phyloP scores from a whole-genome alignment of 2,888 invertebrate genomes.

The Leuctra nigra region DNA sequence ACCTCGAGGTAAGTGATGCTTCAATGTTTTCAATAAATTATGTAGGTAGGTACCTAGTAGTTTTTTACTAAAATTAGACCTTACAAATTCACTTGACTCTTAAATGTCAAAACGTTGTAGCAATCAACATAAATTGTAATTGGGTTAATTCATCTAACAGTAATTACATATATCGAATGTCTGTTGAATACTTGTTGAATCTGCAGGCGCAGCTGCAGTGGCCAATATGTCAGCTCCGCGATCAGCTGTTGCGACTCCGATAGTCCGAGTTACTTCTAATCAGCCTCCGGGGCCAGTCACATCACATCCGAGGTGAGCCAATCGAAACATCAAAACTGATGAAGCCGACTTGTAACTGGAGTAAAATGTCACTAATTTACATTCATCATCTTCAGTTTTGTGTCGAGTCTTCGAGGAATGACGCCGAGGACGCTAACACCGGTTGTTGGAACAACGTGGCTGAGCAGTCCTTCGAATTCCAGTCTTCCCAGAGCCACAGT shows the following conservation, averaged over 20 bases:
- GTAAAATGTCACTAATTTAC: too few relatives aligned
- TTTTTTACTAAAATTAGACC: too few relatives aligned
- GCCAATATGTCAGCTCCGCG: conserved; percentile 67
- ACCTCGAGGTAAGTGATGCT: conserved; percentile 39
- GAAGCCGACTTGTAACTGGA: background rate
- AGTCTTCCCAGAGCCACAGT: conserved; percentile 16
- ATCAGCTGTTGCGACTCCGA: conserved; percentile 51
- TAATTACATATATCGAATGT: too few relatives aligned
- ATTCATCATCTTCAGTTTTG: conserved; percentile 19
- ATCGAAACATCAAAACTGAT: background rate
- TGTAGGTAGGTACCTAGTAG: too few relatives aligned
- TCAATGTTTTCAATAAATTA: too few relatives aligned
- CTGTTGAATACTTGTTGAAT: background rate
- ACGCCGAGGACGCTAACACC: conserved; percentile 19
- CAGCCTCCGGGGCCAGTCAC: conserved; percentile 38
- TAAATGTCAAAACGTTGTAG: too few relatives aligned
- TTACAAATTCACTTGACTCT: too few relatives aligned
- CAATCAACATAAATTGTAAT: too few relatives aligned
- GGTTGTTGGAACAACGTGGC: conserved; percentile 21
- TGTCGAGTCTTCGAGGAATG: conserved; percentile 19
- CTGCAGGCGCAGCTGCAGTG: conserved; percentile 61
- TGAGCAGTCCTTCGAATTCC: conserved; percentile 14
- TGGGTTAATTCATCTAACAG: too few relatives aligned
- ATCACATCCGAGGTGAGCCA: conserved; percentile 17
- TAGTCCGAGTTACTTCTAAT: conserved; percentile 36